Conservation (phyloP, 2,113 vertebrate species). For the Rhinichthys klamathensis region DNA sequence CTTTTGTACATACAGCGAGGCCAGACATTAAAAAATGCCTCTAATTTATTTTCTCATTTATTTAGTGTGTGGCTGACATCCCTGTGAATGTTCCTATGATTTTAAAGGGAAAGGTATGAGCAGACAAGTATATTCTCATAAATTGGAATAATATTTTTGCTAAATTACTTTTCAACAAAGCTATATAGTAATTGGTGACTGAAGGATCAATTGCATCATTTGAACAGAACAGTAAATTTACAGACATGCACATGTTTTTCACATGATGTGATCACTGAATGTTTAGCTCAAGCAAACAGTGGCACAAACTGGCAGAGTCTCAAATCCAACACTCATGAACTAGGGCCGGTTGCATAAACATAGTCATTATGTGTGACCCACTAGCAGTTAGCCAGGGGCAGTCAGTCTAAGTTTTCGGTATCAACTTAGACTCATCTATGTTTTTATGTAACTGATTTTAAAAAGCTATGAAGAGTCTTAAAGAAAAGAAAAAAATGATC, state of each 20-base stretch:
- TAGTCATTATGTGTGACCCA: no score
- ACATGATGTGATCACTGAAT: constrained; percentile 40
- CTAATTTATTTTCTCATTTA: background rate
- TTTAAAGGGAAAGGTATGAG: background rate
- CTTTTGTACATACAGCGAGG: background rate
- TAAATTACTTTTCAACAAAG: background rate
- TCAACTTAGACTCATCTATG: no score
- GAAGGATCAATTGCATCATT: background rate
- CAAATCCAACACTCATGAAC: background rate
- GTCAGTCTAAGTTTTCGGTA: no score
- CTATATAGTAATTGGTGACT: background rate
- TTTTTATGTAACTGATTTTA: no score
- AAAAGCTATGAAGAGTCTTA: no score
- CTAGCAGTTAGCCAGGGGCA: no score
- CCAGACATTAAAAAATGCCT: background rate
- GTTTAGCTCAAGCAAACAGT: constrained; percentile 49
- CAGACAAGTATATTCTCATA: background rate
- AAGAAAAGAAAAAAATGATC: no score
- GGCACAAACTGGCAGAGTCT: background rate
- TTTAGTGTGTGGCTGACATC: background rate
- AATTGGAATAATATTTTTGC: background rate
- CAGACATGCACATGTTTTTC: background rate
- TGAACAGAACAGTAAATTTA: background rate
- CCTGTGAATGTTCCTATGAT: background rate
- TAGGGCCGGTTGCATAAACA: no score